A percentile compares a stretch with the other conserved stretches of the same genome.
Conservation (phyloP, 1,140 invertebrate species). For the Melipona quadrifasciata region DNA sequence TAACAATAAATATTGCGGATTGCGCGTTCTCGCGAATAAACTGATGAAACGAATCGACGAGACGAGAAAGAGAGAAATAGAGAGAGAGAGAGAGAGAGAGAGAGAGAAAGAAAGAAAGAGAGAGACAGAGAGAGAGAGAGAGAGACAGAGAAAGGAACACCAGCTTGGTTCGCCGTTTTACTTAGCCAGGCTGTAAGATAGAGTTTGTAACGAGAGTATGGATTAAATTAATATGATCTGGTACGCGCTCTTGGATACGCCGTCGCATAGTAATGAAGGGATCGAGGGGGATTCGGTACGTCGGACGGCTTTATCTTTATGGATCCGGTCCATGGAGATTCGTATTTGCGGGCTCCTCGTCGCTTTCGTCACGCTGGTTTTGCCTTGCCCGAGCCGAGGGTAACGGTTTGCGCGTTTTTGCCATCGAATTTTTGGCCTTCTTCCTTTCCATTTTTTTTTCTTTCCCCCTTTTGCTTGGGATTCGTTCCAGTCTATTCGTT, state of each 20-base stretch:
- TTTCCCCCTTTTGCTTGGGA: too few species aligned
- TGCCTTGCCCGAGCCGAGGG: not conserved
- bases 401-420: too few species aligned
- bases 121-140: too few species aligned
- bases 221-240: conserved; percentile 54
- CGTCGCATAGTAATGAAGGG: conserved; percentile 43
- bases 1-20: conserved; percentile 61
- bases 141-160: too few species aligned
- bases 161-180: not conserved
- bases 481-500: too few species aligned
- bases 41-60: conserved; percentile 22
- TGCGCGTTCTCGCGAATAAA: conserved; percentile 29
- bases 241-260: conserved; percentile 31
- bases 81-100: too few species aligned
- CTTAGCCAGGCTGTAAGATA: conserved; percentile 19
- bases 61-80: too few species aligned
- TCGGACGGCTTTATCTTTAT: conserved; percentile 33
- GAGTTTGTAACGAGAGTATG: conserved; percentile 39
- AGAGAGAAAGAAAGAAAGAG: too few species aligned
- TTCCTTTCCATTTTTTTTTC: too few species aligned
- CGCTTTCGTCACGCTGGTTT: conserved; percentile 6
- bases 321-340: conserved; percentile 4
- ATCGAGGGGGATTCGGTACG: conserved; percentile 29
- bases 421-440: too few species aligned
- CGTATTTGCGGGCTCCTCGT: not conserved